These are phyloP conservation scores for Phymastichus coffea DNA, from an alignment of 1,140 invertebrate species.

Conservation along the genomic window DNA sequence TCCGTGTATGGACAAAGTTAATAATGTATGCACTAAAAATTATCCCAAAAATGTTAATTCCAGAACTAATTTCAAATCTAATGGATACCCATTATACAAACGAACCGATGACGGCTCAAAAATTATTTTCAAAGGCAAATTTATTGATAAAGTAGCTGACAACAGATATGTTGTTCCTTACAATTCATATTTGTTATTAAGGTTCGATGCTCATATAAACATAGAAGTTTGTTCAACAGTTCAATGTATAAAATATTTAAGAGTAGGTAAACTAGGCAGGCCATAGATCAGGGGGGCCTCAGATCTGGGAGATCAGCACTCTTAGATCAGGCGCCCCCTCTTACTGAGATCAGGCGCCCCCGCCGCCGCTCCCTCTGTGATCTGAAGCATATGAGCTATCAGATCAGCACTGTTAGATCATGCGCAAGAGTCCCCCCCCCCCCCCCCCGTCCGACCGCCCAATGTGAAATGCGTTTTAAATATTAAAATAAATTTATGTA, in stretches of 20 bases:
- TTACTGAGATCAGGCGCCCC: too few relatives aligned
- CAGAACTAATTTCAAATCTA: background rate
- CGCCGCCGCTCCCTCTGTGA: too few relatives aligned
- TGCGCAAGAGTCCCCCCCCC: too few relatives aligned
- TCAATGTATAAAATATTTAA: background rate
- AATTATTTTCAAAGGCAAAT: background rate
- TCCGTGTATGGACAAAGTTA: constrained; percentile 6
- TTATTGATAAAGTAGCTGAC: background rate
- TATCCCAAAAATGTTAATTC: constrained; percentile 12
- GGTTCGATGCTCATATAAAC: background rate
- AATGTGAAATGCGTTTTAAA: too few relatives aligned
- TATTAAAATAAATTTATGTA: too few relatives aligned
- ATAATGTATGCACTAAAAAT: constrained; percentile 15
- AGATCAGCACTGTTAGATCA: too few relatives aligned
- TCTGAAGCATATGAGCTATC: too few relatives aligned
- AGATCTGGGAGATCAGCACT: too few relatives aligned
- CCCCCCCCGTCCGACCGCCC: too few relatives aligned
- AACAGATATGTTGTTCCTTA: constrained; percentile 16
- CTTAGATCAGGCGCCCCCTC: too few relatives aligned
- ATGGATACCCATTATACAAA: background rate
- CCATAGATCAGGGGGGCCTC: too few relatives aligned
- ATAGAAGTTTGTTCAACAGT: constrained; percentile 1
- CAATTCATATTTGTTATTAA: constrained; percentile 20
- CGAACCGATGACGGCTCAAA: background rate
- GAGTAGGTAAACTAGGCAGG: too few relatives aligned